Conservation (phyloP, 1,140 invertebrate species). For the Lanistes nyassanus region DNA sequence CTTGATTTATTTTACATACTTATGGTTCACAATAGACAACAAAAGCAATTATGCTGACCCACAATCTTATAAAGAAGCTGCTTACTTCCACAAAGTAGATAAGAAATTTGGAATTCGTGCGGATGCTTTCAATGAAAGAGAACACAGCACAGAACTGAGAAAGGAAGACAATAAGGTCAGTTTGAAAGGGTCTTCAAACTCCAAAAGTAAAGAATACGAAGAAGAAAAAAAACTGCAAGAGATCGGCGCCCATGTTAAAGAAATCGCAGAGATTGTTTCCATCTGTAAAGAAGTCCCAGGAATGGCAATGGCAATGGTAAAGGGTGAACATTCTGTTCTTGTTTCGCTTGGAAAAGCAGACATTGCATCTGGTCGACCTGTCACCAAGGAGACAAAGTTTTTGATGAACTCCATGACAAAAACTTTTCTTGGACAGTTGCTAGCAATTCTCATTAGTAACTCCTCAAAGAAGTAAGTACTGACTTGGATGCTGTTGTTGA, state of each 20-base stretch:
- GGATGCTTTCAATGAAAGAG: too few relatives aligned
- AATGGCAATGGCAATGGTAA: conserved; percentile 7
- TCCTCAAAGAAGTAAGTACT: conserved; percentile 9
- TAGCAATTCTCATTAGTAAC: conserved; percentile 10
- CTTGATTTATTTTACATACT: too few relatives aligned
- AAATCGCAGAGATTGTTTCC: neutral
- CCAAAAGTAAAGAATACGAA: neutral
- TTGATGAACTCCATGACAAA: conserved; percentile 24
- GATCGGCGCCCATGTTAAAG: neutral
- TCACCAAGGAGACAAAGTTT: conserved; percentile 17
- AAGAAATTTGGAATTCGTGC: too few relatives aligned
- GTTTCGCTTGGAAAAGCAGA: neutral
- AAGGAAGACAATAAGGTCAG: too few relatives aligned
- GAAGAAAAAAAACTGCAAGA: neutral
- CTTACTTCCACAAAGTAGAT: too few relatives aligned
- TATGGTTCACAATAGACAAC: too few relatives aligned
- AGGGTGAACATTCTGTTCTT: neutral
- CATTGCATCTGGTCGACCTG: neutral
- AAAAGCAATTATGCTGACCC: too few relatives aligned
- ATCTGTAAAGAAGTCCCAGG: conserved; percentile 5
- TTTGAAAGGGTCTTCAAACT: too few relatives aligned
- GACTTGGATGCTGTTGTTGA: neutral
- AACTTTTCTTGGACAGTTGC: conserved; percentile 14
- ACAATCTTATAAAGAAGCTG: too few relatives aligned
- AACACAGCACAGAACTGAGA: too few relatives aligned